Base-by-base conservation (phyloP, 2,888 invertebrate species). In the Harpalus rubripes region DNA sequence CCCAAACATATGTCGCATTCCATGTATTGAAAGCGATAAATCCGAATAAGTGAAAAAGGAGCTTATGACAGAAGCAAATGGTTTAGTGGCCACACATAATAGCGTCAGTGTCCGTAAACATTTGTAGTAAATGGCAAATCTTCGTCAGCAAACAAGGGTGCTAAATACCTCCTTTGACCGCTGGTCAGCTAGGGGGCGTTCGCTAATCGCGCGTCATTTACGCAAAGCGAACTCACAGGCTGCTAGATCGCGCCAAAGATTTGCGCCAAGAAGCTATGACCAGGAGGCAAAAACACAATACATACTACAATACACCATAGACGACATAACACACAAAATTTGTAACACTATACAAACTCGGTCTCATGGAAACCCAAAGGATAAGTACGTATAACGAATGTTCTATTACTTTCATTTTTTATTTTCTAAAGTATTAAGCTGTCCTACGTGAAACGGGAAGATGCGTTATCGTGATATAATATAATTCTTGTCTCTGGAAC, bases 81-180 rank as follows among this genome's bases (percentile, higher is more conserved):
- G 84, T 84, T 78, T 84, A 84, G 61, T 84, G 78, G 22, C 84
- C 84, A 78, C 84, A 78, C 78, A 84, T 76, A 84, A 84, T 58
- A 65, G 84, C 61, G 10, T 18, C 65, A 84, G 63, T 78, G 78
- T 78, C 81, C 87, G 88, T 89, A 90, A 90, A 90, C 90, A 90
- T 90, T 89, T 90, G 88, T 87, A 88, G 86, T 88, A 89, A 90
- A 90, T 90, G 89, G 88, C 88, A 88, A 89, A 89, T 32, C 65
- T 89, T 85, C 88, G 89, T 89, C 89, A 89, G 90, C 90, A 91
- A 91, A 91, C 90, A 91, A 91, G 90, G 90, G 89, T 89, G 90
- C 89, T 91, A 91, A 91, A 91, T 89, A 87, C 88, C 86, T 87
- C 87, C 87, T 88, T 88, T 90, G 91, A 90, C 90, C 91, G 88